Base-by-base conservation (phyloP, 2,888 invertebrate species). In the Pammene fasciana region DNA sequence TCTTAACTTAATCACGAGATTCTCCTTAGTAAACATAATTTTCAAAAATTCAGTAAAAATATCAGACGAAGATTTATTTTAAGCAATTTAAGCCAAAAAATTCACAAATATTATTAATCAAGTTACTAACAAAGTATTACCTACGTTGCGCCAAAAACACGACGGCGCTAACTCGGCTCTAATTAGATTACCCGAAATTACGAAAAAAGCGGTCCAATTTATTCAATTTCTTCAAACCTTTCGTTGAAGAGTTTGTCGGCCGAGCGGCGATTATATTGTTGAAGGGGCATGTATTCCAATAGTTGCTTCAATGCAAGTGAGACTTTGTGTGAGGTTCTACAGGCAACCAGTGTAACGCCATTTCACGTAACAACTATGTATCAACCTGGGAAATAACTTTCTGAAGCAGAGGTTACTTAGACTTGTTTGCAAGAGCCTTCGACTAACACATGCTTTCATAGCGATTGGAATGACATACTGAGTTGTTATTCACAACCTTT, bases 151-250 rank as follows among this genome's bases (percentile, higher is more conserved):
- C 36, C 13, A 6, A 61, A 61, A 61, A 48, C 7, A 61, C 34
- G 14, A 8, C 54, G 45, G 14, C 59, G 57, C 43, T 18, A 54
- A 46, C 45, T 46, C 43, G 5, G 9, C 45, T 54, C 61, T 67
- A 61, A 67, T 67, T 54, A 45, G 45, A 54, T 60, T 54, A 60
- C 18, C 34, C 48, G 34, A 60, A 61, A 45, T 67, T 56, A 62
- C 48, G 26, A 43, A 59, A 67, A 65, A 68, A 55, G 41, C 46
- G 55, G 34, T 62, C 55, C 41, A 68, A 68, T 68, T 68, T 62
- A 68, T 67, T 48, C 41, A 56, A 43, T 68, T 55, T 41, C 14
- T 38, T 62, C 68, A 57, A 57, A 64, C 68, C 56, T 56, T 50
- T 55, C 50, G 34, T 13, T 64, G 43, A 43, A 62, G 67, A 67